Evolutionary conservation across 2,888 invertebrate genomes (phyloP), one percentile per base, ranked within the genome.

Genomic region (Cosmorhoe ocellata): DNA sequence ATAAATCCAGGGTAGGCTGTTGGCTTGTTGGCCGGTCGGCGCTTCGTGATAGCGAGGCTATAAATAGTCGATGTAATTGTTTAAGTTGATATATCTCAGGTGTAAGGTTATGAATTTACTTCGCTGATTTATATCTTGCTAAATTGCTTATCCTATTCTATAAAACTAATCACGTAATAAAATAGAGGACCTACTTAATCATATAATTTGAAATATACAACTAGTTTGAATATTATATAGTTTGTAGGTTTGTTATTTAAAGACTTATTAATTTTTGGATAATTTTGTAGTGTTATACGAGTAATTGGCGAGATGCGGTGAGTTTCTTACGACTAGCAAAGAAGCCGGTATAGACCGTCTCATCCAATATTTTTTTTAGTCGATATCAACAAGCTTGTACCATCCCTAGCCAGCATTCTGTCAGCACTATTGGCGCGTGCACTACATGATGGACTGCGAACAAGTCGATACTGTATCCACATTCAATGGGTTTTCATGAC

Each of bases 391-490:
- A 30, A 57, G 0, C 8, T 3, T 0, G 1, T 28, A 18, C 9
- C 44, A 30, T 56, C 58, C 33, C 63, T 54, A 34, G 41, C 31
- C 54, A 43, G 58, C 62, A 64, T 58, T 41, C 56, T 66, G 72
- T 71, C 70, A 69, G 67, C 73, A 69, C 61, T 73, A 69, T 66
- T 69, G 63, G 61, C 71, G 67, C 67, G 69, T 69, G 64, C 56
- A 51, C 66, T 64, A 27, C 11, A 76, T 78, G 81, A 81, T 77
- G 69, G 68, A 81, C 73, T 76, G 81, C 69, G 63, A 71, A 71
- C 74, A 68, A 72, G 71, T 63, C 69, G 66, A 59, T 56, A 46
- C 55, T 39, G 48, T 49, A 51, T 45, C 53, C 50, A 58, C 47
- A 49, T 57, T 45, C 57, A 50, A 58, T 58, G 52, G 50, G 51